Base-by-base conservation (phyloP, 1,140 invertebrate species). In the Ectropis grisescens region DNA sequence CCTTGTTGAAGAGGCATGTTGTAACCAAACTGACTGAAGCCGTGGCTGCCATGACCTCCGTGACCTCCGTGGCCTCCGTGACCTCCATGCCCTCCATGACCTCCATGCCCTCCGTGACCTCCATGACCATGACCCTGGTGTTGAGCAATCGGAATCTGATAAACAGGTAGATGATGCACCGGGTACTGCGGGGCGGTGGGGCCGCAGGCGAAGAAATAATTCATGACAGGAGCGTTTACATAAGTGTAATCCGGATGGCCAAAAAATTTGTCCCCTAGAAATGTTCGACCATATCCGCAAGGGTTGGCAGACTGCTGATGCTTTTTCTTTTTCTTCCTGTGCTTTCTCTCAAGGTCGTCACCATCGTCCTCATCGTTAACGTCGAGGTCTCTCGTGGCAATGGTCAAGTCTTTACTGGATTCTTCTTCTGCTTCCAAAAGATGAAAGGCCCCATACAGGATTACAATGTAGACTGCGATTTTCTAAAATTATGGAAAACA, bases 121-220 rank as follows among this genome's bases (percentile, higher is more conserved):
- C 38, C 37, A 23, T 50, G 46, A 2, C 40, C 43, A 12, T 55
- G 42, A 8, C 42, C 39, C n/a, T 42, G 47, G 16, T 52, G 42
- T 11, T 47, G 32, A 16, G 22, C 26, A 16, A 33, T n/a, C 3
- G 46, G 44, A n/a, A n/a, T n/a, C n/a, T n/a, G n/a, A n/a, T n/a
- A n/a, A n/a, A n/a, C n/a, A n/a, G n/a, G n/a, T n/a, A n/a, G n/a
- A n/a, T n/a, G n/a, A n/a, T n/a, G n/a, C n/a, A n/a, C n/a, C 1
- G 42, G 35, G 2, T 25, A 45, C 33, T 29, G 37, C 15, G 52
- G 44, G 1, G 41, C 54, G 7, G 40, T 11, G 1, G 47, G 37
- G 5, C 62, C 62, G 36, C 68, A 72, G 1, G 64, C 64, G n/a
- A 66, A 66, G 42, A 66, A 70, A 13, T 74, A 74, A 37, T 74